Base-by-base conservation (phyloP, 2,888 invertebrate species). In the Parasteatoda lunata region DNA sequence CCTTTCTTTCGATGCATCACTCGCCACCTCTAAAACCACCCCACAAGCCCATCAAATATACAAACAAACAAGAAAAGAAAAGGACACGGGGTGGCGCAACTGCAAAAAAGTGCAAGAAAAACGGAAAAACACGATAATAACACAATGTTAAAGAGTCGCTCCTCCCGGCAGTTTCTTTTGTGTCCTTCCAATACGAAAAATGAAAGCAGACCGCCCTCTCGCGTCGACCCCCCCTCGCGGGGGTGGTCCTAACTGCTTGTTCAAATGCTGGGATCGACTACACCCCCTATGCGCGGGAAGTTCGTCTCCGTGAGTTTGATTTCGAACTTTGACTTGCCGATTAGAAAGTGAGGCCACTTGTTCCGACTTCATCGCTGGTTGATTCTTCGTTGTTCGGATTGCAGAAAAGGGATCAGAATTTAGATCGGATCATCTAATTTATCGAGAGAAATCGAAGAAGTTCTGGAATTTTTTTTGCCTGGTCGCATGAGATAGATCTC, bases 31-130 rank as follows among this genome's bases (percentile, higher is more conserved):
- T 15, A 15, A 9, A 9, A 68, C 66, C 15, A 45, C 7, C 47
- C 52, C 45, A 49, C 65, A 47, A 80, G 30, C 48, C 70, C 13
- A 51, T n/a, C 80, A 49, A 73, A 30, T 51, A 30, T 64, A 52
- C 52, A 80, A 66, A 66, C 69, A 76, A 77, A 80, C 76, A 86
- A 86, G 77, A 69, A 77, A 71, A 13, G 59, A 59, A 59, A 13
- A 59, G 4, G 7, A 13, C 59, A 59, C 5, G 59, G 59, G 59
- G 59, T 9, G 7, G 59, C 8, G 59, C 59, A 7, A 59, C 45
- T 9, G 13, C 15, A 68, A 68, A 68, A 45, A 45, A 45, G 15
- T 45, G 45, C 3, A 68, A n/a, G 59, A 59, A 59, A 59, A 59
- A 59, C 8, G n/a, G n/a, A 68, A 30, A 15, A 68, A 68, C 66